Evolutionary conservation across 2,888 invertebrate species (phyloP), one percentile per base, ranked within the genome.

Genomic region (Ennomos quercinarius): DNA sequence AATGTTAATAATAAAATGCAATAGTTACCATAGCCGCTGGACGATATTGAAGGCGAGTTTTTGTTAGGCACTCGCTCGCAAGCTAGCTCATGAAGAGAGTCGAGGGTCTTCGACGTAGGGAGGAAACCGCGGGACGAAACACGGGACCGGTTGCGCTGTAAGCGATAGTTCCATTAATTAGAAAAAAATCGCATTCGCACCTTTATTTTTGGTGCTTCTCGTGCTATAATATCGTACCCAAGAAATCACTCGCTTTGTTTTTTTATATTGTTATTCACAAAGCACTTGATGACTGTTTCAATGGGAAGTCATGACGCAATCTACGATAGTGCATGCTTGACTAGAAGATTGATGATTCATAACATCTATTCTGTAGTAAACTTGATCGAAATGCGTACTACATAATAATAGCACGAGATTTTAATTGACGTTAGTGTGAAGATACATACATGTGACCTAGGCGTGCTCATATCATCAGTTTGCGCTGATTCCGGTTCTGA

Each of bases 71-170:
- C 79, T 27, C 92, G 81, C 80, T 91, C 94, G 89, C 94, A 90
- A 76, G 95, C 89, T 45, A 96, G 93, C 79, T 98, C 98, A 80
- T 95, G 95, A 49, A 98, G 93, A 9, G 98, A 98, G 81, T 98
- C 98, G 78, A 97, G 92, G 35, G 98, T 98, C 80, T 97, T 95
- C 36, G 98, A 98, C 47, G 96, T 96, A 43, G 95, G 95, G 70
- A 97, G 72, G 75, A 90, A 91, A 0, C 90, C 92, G 10, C 93
- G 91, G 0, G 93, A 70, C 0, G 87, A 77, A 0, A 81, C 86
- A 0, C 91, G 84, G 11, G 84, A 83, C 10, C 89, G 87, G 0
- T 87, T 84, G 40, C 92, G 89, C 93, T 93, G 75, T 0, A 68
- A 63, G 36, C 50, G 35, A 48, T 43, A 43, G 44, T 12, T 37